A percentile compares a stretch with the other conserved stretches of the same genome.
These are phyloP conservation scores for Decapterus maruadsi DNA, from an alignment of 2,797 vertebrate species.

Conservation along the genomic window DNA sequence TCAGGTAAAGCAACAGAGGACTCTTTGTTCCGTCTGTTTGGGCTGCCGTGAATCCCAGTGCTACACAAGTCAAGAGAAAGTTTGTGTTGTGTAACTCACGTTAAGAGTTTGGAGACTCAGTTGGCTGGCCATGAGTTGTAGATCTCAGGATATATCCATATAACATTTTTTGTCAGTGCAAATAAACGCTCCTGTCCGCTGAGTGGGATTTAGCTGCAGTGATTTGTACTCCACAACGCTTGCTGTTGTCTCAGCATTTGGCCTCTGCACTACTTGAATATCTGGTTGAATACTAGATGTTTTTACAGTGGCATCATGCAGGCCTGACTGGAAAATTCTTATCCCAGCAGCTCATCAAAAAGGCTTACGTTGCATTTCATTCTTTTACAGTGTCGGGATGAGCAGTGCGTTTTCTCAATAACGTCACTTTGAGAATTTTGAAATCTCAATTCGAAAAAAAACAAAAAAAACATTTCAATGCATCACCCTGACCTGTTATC, in stretches of 20 bases:
- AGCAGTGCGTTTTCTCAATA: not conserved
- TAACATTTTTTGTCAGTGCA: not conserved
- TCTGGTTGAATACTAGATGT: constrained; percentile 10
- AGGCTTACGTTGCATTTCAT: not conserved
- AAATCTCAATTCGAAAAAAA: not conserved
- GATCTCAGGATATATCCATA: not conserved
- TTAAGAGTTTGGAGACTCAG: not conserved
- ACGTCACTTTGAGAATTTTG: not conserved
- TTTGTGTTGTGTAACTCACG: not conserved
- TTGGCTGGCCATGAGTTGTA: not conserved
- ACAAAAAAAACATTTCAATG: too few relatives aligned
- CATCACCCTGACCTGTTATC: constrained; percentile 11
- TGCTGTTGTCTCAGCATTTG: not conserved
- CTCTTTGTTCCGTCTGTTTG: constrained; percentile 48
- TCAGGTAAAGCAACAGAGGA: constrained; percentile 50
- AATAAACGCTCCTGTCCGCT: not conserved
- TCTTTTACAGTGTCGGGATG: not conserved
- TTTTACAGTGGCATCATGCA: not conserved
- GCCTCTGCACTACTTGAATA: not conserved
- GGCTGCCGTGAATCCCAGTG: not conserved
- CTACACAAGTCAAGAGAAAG: not conserved
- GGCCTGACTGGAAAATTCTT: constrained; percentile 1
- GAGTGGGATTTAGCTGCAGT: constrained; percentile 10
- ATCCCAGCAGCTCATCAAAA: not conserved
- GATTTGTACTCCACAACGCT: constrained; percentile 1